phyloP scores from a whole-genome alignment of 2,113 vertebrate species.

The Myiozetetes cayanensis region DNA sequence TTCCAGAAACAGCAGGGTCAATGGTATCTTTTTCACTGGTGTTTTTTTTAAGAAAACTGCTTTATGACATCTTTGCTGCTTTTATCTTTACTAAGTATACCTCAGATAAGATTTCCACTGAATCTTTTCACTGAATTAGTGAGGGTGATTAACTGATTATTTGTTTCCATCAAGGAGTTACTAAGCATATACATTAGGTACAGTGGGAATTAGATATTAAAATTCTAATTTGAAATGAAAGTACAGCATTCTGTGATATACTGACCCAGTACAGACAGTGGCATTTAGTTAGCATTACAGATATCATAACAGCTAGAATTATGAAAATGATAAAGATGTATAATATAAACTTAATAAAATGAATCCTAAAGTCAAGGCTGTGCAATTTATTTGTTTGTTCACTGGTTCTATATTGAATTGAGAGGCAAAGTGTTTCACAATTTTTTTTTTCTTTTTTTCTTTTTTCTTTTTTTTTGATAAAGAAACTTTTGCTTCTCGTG shows the following conservation, averaged over 20 bases:
- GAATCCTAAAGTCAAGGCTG: background rate
- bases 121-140: slow-evolving; percentile 38
- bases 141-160: slow-evolving; percentile 45
- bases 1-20: background rate
- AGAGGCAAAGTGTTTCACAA: background rate
- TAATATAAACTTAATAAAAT: background rate
- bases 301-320: background rate
- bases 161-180: slow-evolving; percentile 44
- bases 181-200: background rate
- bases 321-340: background rate
- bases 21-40: background rate
- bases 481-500: background rate
- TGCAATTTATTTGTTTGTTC: background rate
- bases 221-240: background rate
- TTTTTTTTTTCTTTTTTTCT: background rate
- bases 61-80: background rate
- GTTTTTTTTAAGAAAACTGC: background rate
- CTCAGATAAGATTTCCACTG: slow-evolving; percentile 39
- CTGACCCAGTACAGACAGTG: background rate
- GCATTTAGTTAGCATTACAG: slow-evolving; percentile 34
- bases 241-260: background rate
- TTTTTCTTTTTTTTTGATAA: background rate
- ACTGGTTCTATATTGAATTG: background rate
- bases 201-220: background rate
- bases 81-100: slow-evolving; percentile 4